These are phyloP conservation scores for Drosophila melanosoma DNA, from an alignment of 2,888 invertebrate species.

Conservation along the genomic window DNA sequence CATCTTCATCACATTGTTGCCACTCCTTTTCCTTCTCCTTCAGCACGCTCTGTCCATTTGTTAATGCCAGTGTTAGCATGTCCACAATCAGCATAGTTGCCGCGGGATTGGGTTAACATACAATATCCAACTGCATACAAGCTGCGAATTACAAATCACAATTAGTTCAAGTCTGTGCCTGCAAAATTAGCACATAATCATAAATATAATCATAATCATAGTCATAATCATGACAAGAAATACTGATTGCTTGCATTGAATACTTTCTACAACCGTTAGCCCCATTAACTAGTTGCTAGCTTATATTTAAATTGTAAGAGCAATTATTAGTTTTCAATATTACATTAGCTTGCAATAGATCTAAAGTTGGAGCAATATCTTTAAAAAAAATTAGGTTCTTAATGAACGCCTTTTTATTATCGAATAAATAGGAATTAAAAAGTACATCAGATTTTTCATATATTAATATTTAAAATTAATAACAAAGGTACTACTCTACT, in stretches of 20 bases:
- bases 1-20: slow-evolving; percentile 42
- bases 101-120: slow-evolving; percentile 20
- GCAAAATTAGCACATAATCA: slow-evolving; percentile 21
- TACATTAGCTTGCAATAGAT: background rate
- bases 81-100: slow-evolving; percentile 72
- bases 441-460: background rate
- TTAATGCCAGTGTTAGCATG: slow-evolving; percentile 70
- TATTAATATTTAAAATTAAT: background rate
- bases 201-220: slow-evolving; percentile 12
- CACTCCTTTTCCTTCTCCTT: slow-evolving; percentile 20
- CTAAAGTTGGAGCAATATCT: slow-evolving; percentile 2
- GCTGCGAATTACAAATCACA: slow-evolving; percentile 35
- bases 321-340: slow-evolving; percentile 5
- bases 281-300: slow-evolving; percentile 9
- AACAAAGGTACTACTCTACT: background rate
- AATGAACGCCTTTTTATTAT: background rate
- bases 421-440: background rate
- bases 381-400: background rate
- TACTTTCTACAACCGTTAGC: slow-evolving; percentile 4
- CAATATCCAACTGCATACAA: slow-evolving; percentile 22
- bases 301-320: slow-evolving; percentile 8
- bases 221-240: background rate
- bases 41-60: slow-evolving; percentile 57
- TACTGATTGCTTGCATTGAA: background rate
- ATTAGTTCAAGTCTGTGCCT: slow-evolving; percentile 37